Percentiles rank a stretch among this genome's conserved stretches.
phyloP scores from a whole-genome alignment of 1,140 invertebrate genomes.

The Subanguina moxae region DNA sequence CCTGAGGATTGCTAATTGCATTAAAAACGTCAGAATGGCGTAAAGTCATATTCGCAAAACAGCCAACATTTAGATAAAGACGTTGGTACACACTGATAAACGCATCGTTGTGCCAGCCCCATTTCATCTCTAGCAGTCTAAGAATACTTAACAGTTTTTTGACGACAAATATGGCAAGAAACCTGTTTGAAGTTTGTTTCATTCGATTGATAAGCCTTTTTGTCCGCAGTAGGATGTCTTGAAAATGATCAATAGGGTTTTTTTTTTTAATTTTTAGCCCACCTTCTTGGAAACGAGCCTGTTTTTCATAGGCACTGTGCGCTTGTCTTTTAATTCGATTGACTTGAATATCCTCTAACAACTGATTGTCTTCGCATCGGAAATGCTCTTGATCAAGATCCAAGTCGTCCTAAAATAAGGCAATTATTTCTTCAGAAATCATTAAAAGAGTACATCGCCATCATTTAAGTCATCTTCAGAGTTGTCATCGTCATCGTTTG shows the following conservation, averaged over 20 bases:
- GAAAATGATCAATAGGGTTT: not conserved
- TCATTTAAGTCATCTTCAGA: slow-evolving; percentile 42
- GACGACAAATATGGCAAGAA: not conserved
- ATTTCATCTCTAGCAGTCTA: slow-evolving; percentile 45
- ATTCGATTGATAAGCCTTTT: slow-evolving; percentile 48
- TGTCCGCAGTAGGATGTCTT: slow-evolving; percentile 53
- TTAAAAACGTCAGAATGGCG: slow-evolving; percentile 46
- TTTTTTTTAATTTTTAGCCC: not conserved
- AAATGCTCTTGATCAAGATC: slow-evolving; percentile 8
- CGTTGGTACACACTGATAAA: slow-evolving; percentile 51
- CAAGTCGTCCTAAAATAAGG: not conserved
- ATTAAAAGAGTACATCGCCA: not conserved
- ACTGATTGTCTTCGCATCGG: slow-evolving; percentile 49
- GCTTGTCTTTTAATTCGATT: slow-evolving; percentile 50
- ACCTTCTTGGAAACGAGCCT: slow-evolving; percentile 53
- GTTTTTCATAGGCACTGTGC: slow-evolving; percentile 55
- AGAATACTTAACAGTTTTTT: slow-evolving; percentile 14
- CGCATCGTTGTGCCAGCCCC: slow-evolving; percentile 54
- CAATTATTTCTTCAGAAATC: not conserved
- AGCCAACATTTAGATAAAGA: slow-evolving; percentile 32
- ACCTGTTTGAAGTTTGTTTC: slow-evolving; percentile 42
- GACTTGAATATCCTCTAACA: slow-evolving; percentile 45
- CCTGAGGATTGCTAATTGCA: slow-evolving; percentile 42
- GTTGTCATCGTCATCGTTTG: slow-evolving; percentile 47
- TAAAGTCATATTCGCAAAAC: slow-evolving; percentile 45